Base-by-base conservation (phyloP, 2,888 invertebrate species). In the Encarsia formosa region DNA sequence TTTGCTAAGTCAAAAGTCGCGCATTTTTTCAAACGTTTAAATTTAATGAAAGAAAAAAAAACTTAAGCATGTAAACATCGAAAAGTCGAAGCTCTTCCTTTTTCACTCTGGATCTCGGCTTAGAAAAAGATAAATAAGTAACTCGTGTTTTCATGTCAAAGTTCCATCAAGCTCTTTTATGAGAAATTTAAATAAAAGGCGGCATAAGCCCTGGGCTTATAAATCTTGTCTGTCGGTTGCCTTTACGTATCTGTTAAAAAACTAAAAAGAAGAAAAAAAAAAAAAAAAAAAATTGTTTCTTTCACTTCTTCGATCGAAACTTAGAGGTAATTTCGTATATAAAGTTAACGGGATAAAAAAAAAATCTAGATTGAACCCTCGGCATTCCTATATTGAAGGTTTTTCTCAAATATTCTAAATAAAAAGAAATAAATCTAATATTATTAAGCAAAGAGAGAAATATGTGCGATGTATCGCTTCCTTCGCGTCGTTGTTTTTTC, bases 301-400 rank as follows among this genome's bases (percentile, higher is more conserved):
- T 57, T 57, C 48, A 54, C 54, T 57, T 57, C 52, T 57, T 54
- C 52, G 57, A 57, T 57, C 49, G 54, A 54, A 54, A 57, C 57
- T 57, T 57, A 57, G 54, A 57, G 50, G 51, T 57, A 54, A 54
- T 57, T 57, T 57, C 57, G 52, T 57, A 57, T 51, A 54, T 54
- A 54, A 57, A 57, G 54, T 54, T 57, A 57, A 57, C 51, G 61
- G 58, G 61, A 60, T 57, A 59, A 61, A 61, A 62, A 62, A 62
- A 62, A 61, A 62, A 62, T 56, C 50, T 62, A 61, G 58, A 63
- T 63, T 61, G 64, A 67, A 64, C 62, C 65, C 65, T 66, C 63
- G 63, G 65, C 67, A 68, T 67, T 69, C 66, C 67, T 69, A 68
- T 63, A 60, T 52, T 60, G 56, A 61, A 59, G 60, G 54, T 60